phyloP scores from a whole-genome alignment of 2,888 invertebrate species.

The Steinernema scapterisci region DNA sequence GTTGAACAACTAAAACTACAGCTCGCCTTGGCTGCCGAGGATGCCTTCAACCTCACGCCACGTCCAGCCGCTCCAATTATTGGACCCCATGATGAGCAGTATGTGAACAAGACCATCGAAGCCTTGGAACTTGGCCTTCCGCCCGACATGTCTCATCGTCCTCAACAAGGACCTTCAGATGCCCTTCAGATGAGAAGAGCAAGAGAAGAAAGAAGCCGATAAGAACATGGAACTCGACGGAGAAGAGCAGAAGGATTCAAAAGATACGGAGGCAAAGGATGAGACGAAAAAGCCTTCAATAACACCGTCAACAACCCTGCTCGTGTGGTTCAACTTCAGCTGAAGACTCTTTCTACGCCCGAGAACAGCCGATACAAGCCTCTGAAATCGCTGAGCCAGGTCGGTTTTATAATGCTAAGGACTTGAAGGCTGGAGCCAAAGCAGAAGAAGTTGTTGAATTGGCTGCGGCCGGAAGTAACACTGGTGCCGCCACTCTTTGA shows the following conservation, averaged over 20 bases:
- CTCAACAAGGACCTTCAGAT: slow-evolving; percentile 86
- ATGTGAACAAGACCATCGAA: no score
- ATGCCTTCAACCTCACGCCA: no score
- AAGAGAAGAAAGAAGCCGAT: slow-evolving; percentile 39
- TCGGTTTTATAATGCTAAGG: slow-evolving; percentile 91
- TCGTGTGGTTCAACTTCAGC: slow-evolving; percentile 87
- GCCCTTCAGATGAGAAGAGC: slow-evolving; percentile 71
- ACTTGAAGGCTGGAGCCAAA: slow-evolving; percentile 77
- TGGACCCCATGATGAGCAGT: no score
- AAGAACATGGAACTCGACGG: background rate
- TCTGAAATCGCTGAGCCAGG: slow-evolving; percentile 80
- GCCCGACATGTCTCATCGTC: slow-evolving; percentile 91
- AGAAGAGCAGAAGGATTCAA: background rate
- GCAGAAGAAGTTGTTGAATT: slow-evolving; percentile 59
- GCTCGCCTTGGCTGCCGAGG: no score
- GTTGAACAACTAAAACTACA: no score
- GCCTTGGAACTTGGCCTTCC: slow-evolving; percentile 90
- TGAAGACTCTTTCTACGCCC: slow-evolving; percentile 76
- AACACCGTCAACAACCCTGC: slow-evolving; percentile 93
- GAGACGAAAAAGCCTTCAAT: slow-evolving; percentile 78
- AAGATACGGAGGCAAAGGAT: background rate
- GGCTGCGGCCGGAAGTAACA: slow-evolving; percentile 45
- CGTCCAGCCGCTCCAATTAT: no score
- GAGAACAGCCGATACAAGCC: slow-evolving; percentile 80
- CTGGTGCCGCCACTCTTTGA: background rate